phyloP scores from a whole-genome alignment of 2,797 vertebrate species.

The Masticophis lateralis region DNA sequence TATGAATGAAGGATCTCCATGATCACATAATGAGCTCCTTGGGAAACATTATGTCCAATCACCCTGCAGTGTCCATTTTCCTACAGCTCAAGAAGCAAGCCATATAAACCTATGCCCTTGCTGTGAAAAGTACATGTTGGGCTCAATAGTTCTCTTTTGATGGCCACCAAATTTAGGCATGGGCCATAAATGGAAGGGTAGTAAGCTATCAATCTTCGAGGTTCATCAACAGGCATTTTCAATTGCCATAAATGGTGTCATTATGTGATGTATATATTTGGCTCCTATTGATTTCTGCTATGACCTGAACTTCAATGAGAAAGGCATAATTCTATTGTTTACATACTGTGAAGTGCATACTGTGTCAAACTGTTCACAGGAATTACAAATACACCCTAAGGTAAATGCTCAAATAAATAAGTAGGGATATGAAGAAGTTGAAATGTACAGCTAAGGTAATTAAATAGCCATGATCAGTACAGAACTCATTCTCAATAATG shows the following conservation, averaged over 20 bases:
- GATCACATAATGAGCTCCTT: background rate
- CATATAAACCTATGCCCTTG: background rate
- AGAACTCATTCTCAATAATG: background rate
- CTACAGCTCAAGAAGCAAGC: background rate
- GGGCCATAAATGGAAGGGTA: background rate
- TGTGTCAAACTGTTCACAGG: background rate
- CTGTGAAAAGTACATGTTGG: background rate
- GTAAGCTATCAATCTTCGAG: background rate
- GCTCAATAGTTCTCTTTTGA: background rate
- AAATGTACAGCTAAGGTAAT: background rate
- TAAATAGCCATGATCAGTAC: background rate
- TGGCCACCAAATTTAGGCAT: background rate
- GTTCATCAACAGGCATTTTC: background rate
- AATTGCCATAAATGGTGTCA: background rate
- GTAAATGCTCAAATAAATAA: background rate
- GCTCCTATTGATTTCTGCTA: background rate
- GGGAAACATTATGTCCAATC: background rate
- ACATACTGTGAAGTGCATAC: background rate
- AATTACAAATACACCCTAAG: background rate
- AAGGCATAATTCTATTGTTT: background rate
- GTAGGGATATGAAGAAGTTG: background rate
- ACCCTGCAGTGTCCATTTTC: background rate
- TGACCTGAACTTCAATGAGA: background rate
- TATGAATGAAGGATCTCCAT: background rate
- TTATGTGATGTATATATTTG: background rate